Percentiles rank a stretch among this genome's conserved stretches.
phyloP scores from a whole-genome alignment of 2,113 vertebrate genomes.

The Myrmecophaga tridactyla region DNA sequence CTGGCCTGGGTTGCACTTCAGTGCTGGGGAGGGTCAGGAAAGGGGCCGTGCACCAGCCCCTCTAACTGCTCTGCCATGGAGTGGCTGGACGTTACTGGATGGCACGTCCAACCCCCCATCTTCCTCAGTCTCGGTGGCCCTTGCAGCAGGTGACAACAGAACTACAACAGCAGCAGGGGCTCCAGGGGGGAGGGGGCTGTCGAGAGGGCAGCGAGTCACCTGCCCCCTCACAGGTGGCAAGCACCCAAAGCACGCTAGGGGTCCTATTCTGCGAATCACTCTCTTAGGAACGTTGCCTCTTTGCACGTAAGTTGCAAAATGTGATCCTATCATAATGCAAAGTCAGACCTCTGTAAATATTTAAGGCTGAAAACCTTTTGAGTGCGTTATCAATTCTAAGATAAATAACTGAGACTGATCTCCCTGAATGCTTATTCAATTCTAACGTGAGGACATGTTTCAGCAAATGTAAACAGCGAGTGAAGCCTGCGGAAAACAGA shows the following conservation, averaged over 20 bases:
- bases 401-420: neutral
- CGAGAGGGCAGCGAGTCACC: neutral
- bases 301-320: neutral
- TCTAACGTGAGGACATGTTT: neutral
- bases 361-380: neutral
- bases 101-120: neutral
- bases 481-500: accelerated
- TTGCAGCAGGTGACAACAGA: neutral
- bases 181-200: neutral
- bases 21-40: neutral
- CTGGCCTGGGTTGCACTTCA: no score
- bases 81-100: constrained; percentile 15
- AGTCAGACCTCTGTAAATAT: neutral
- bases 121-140: neutral
- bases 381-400: neutral
- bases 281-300: neutral
- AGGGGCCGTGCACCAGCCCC: neutral
- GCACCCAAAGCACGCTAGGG: neutral
- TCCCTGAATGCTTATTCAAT: accelerated
- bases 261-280: neutral
- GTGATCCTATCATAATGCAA: neutral
- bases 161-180: neutral
- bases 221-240: neutral
- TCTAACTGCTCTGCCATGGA: constrained; percentile 62
- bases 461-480: accelerated